Evolutionary conservation across 2,888 invertebrate genomes (phyloP), one percentile per base, ranked within the genome.

Genomic region (Melitaea athalia): DNA sequence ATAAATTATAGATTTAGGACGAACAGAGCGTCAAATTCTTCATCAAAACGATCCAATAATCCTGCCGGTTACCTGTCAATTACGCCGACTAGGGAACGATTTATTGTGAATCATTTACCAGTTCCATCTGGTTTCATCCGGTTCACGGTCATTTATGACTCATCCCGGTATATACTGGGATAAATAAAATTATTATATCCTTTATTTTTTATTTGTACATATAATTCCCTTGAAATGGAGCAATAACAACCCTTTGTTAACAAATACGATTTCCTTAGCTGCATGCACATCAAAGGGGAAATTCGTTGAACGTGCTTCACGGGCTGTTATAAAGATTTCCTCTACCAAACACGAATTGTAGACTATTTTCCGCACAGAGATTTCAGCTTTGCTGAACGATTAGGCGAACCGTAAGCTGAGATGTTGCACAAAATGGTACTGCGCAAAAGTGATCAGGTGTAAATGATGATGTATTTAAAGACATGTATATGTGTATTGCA

Each of bases 241-340:
- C 17, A 17, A 50, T 24, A 33, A 14, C n/a, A 55, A 55, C 53
- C 53, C 53, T 55, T 55, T 55, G 53, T 55, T 33, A 55, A 53
- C 31, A 53, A 11, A 52, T 6, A 53, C 53, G n/a, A 49, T 53
- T 31, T 17, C 24, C 52, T 52, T 24, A 24, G 53, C 53, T 53
- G 7, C 7, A 8, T 55, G 31, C 55, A 57, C 45, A 57, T 61
- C 55, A 47, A 49, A 61, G 15, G 17, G 38, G 49, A 38, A 61
- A 62, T 33, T 33, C 53, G 33, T n/a, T 55, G 53, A 55, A 67
- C 67, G 67, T 67, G 67, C 67, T 62, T 42, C 50, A 6, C 57
- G 47, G 57, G 45, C 67, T 38, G 67, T 62, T 67, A 62, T 57
- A 67, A 67, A 67, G 67, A 67, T 67, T 67, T 62, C 62, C 67